These are phyloP conservation scores for Sylvia borin DNA, from an alignment of 2,797 vertebrate species.

Conservation along the genomic window DNA sequence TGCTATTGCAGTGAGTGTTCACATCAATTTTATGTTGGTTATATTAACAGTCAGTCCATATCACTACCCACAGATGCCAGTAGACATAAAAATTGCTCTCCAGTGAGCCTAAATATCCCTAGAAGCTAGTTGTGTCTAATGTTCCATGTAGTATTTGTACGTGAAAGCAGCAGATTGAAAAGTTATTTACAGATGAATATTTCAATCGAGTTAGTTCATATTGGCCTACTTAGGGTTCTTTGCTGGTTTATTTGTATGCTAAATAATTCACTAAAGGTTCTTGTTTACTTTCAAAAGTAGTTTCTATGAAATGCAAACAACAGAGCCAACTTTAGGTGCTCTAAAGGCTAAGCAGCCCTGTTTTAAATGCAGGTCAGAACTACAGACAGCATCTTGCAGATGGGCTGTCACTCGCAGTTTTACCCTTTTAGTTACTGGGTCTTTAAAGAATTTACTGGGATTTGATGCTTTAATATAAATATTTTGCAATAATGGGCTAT, in stretches of 20 bases:
- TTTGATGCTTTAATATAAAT: conserved; percentile 22
- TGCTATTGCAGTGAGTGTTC: conserved; percentile 80
- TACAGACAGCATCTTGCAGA: conserved; percentile 23
- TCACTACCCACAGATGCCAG: conserved; percentile 98
- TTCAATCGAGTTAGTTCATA: conserved; percentile 78
- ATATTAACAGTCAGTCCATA: conserved; percentile 90
- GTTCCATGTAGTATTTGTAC: conserved; percentile 94
- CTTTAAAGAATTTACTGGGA: conserved; percentile 42
- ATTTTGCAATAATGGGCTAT: not conserved
- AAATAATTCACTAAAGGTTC: conserved; percentile 82
- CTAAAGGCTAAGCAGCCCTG: conserved; percentile 66
- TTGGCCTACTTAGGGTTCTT: conserved; percentile 78
- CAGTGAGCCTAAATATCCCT: conserved; percentile 85
- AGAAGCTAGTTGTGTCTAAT: conserved; percentile 91
- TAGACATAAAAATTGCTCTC: conserved; percentile 97
- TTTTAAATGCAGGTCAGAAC: conserved; percentile 77
- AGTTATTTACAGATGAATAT: conserved; percentile 94
- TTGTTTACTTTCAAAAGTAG: conserved; percentile 78
- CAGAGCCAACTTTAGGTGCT: conserved; percentile 74
- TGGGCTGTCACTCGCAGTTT: conserved; percentile 56
- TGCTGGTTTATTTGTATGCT: conserved; percentile 81
- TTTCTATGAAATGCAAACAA: conserved; percentile 80
- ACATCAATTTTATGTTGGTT: conserved; percentile 97
- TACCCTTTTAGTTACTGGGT: not conserved
- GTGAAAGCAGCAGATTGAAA: conserved; percentile 90